Evolutionary conservation across 1,140 invertebrate genomes (phyloP).

Genomic region (Ceratosolen fusciceps): DNA sequence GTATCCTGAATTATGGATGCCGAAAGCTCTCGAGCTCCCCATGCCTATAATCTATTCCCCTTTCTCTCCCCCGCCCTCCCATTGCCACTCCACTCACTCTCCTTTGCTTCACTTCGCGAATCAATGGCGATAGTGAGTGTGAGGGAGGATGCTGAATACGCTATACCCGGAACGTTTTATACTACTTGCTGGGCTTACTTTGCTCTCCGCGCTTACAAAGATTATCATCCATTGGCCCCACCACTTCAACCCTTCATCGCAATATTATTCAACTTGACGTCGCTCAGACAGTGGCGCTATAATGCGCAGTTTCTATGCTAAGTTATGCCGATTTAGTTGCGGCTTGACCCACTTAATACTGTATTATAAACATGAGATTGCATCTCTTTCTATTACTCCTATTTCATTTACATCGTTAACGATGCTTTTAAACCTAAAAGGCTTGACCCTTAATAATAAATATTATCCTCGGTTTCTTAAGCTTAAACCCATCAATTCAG

Average conservation of each 20-base stretch:
- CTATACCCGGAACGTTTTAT: no score
- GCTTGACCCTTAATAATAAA: no score
- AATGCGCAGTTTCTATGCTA: background rate
- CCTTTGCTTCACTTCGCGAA: background rate
- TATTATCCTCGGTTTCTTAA: no score
- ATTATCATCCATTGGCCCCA: slow-evolving; percentile 8
- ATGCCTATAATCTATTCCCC: background rate
- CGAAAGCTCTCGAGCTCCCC: no score
- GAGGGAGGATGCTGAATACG: background rate
- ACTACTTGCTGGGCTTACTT: background rate
- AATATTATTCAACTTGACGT: slow-evolving; percentile 5
- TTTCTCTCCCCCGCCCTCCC: background rate
- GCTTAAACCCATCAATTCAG: no score
- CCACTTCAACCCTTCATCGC: background rate
- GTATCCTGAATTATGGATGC: no score
- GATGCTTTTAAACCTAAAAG: background rate
- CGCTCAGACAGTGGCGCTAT: background rate
- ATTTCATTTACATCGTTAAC: background rate
- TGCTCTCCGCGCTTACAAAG: background rate
- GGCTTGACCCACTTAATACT: background rate
- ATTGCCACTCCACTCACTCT: background rate
- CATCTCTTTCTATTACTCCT: background rate
- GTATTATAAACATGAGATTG: background rate
- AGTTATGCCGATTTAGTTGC: background rate
- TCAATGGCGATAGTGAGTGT: no score